These are phyloP conservation scores for Encarsia formosa DNA, from an alignment of 2,888 invertebrate genomes.

Conservation along the genomic window DNA sequence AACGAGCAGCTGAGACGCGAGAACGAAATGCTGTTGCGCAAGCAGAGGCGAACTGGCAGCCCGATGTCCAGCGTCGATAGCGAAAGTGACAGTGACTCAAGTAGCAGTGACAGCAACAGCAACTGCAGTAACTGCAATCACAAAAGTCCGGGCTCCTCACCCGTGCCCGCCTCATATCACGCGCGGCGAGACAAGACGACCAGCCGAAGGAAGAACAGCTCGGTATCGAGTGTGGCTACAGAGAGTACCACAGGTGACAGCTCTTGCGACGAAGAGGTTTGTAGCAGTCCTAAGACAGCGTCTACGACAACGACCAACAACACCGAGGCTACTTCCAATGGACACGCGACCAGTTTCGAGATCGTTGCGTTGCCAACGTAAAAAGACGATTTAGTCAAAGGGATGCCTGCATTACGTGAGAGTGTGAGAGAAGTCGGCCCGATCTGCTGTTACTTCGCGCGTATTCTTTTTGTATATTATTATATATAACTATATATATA, in stretches of 20 bases:
- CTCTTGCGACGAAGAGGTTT: constrained; percentile 25
- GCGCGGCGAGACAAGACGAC: constrained; percentile 31
- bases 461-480: constrained; percentile 10
- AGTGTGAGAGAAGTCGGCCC: constrained; percentile 2
- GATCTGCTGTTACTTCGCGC: constrained; percentile 13
- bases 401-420: too few relatives aligned
- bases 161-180: constrained; percentile 30
- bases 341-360: constrained; percentile 33
- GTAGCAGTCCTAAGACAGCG: constrained; percentile 22
- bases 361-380: constrained; percentile 39
- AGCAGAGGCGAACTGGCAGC: constrained; percentile 35
- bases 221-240: constrained; percentile 50
- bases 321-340: constrained; percentile 25
- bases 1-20: constrained; percentile 63
- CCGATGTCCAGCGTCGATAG: constrained; percentile 53
- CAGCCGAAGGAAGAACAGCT: constrained; percentile 34
- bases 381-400: too few relatives aligned
- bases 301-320: constrained; percentile 9
- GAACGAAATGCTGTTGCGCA: constrained; percentile 56
- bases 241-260: constrained; percentile 45
- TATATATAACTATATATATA: constrained; percentile 6
- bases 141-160: constrained; percentile 33
- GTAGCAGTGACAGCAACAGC: constrained; percentile 30
- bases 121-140: constrained; percentile 35
- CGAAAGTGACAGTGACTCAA: constrained; percentile 54